phyloP scores from a whole-genome alignment of 1,140 invertebrate genomes.

The Cydia strobilella region DNA sequence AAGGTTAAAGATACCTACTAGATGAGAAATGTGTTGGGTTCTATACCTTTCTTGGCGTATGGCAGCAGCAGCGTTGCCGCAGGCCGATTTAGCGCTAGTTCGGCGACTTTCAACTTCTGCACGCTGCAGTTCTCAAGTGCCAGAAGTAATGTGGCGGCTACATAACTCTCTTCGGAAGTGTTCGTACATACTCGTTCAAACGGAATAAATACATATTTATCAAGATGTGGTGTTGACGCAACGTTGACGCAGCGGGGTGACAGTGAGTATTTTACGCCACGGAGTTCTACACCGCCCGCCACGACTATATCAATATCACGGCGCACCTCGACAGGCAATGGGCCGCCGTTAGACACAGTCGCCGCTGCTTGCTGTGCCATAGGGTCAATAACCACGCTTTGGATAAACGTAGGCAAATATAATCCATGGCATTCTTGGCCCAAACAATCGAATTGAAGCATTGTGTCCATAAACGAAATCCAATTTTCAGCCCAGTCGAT shows the following conservation, averaged over 20 bases:
- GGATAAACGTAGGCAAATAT: conserved; percentile 93
- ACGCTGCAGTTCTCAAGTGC: conserved; percentile 89
- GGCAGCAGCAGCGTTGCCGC: conserved; percentile 84
- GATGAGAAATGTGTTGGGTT: too few species aligned
- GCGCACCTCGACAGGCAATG: conserved; percentile 86
- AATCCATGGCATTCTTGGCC: conserved; percentile 87
- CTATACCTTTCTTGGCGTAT: conserved; percentile 61
- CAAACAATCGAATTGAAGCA: conserved; percentile 95
- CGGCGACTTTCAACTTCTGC: conserved; percentile 87
- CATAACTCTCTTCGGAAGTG: conserved; percentile 81
- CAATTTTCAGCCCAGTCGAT: conserved; percentile 93
- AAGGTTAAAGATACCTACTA: too few species aligned
- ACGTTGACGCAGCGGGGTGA: conserved; percentile 89
- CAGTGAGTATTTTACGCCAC: conserved; percentile 94
- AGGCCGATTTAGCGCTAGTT: conserved; percentile 84
- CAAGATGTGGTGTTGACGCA: conserved; percentile 89
- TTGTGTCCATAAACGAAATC: conserved; percentile 96
- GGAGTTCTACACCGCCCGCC: conserved; percentile 93
- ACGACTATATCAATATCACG: conserved; percentile 88
- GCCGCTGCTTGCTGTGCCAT: conserved; percentile 81
- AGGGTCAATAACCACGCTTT: conserved; percentile 91
- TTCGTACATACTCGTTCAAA: conserved; percentile 86
- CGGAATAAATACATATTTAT: conserved; percentile 91
- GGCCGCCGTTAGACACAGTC: conserved; percentile 68
- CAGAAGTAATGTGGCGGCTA: conserved; percentile 84